Evolutionary conservation across 2,888 invertebrate species (phyloP), one percentile per base, ranked within the genome.

Genomic region (Erebia palarica): DNA sequence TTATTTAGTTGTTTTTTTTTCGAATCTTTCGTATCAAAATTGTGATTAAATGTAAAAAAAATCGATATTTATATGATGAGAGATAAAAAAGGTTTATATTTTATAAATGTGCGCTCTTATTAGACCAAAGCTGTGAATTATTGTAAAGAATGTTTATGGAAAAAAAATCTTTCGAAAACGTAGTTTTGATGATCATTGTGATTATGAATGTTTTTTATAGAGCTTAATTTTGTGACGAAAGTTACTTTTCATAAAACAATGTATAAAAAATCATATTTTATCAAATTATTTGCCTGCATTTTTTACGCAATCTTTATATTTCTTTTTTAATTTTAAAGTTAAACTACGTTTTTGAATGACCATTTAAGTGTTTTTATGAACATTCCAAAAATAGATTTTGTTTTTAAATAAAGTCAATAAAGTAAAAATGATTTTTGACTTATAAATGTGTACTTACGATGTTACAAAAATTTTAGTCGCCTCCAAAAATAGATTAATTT

Each of bases 101-200:
- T 83, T 83, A 79, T 80, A 81, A 69, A 67, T 65, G 82, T 84
- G 83, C 89, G 89, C 88, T 87, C 91, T 87, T 83, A 83, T 84
- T 82, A 91, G 91, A 92, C 92, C 92, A 92, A 92, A 92, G 92
- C 90, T 92, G 92, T 91, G 91, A 90, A 84, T 85, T 84, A 81
- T 83, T 88, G 60, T 72, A 69, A 73, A 73, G 64, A 64, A 60
- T 67, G 65, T 69, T 67, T 64, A 64, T 66, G 61, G 42, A 27
- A 27, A 44, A 57, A 59, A 27, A 36, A 58, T 72, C 53, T 58
- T 64, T 64, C 36, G 42, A 64, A 68, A 63, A 59, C 66, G 67
- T 68, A 64, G 61, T 55, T 70, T 70, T 70, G 59, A 51, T 14
- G 5, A 47, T 58, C 21, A 36, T 44, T 5, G 14, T 36, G 10